A percentile compares a stretch with the other conserved stretches of the same genome.
Conservation (phyloP, 2,113 vertebrate species). For the Nerophis lumbriciformis region DNA sequence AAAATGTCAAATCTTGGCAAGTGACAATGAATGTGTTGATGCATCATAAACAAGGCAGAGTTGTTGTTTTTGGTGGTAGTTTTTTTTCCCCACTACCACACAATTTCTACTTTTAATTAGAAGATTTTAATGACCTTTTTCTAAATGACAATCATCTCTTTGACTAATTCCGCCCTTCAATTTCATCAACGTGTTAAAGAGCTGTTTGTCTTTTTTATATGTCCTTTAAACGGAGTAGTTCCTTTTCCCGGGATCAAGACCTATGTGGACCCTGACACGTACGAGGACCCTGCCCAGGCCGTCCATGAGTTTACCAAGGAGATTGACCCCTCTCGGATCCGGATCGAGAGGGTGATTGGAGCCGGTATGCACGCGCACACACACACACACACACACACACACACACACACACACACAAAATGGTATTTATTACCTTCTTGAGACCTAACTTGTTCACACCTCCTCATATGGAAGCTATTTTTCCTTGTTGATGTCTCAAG, state of each 20-base stretch:
- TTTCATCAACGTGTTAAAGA: background rate
- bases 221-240: constrained; percentile 64
- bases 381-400: background rate
- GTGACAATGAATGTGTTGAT: too few relatives aligned
- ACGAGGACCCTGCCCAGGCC: constrained; percentile 90
- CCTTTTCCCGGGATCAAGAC: constrained; percentile 87
- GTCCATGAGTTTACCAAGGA: constrained; percentile 96
- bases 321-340: constrained; percentile 90
- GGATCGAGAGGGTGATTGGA: constrained; percentile 94
- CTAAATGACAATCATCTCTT: background rate
- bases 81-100: too few relatives aligned
- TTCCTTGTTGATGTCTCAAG: too few relatives aligned
- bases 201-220: background rate
- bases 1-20: too few relatives aligned
- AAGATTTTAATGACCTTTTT: constrained; percentile 1
- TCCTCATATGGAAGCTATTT: too few relatives aligned
- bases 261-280: constrained; percentile 92
- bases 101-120: constrained; percentile 2
- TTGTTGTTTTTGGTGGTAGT: too few relatives aligned
- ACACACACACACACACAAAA: too few relatives aligned
- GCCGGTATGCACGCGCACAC: constrained; percentile 71
- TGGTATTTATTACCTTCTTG: too few relatives aligned
- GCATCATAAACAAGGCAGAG: too few relatives aligned
- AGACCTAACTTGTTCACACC: too few relatives aligned
- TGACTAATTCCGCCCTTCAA: background rate